Evolutionary conservation across 2,113 vertebrate genomes (phyloP), one percentile per base, ranked within the genome.

Genomic region (Pao palembangensis): DNA sequence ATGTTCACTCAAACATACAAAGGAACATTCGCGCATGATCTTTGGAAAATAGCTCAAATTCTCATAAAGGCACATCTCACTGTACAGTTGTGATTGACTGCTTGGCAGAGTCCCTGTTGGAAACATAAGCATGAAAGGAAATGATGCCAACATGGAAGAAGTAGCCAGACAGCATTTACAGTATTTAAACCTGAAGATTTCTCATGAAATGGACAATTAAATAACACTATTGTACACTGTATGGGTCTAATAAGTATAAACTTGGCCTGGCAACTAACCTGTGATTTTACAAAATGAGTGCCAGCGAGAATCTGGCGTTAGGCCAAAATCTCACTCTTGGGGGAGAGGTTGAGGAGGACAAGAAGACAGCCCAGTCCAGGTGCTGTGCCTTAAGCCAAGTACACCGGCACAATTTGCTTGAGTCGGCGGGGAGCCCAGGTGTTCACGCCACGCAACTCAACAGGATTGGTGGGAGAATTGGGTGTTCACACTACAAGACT

Each of bases 41-140:
- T 67, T 79, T 76, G 75, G 55, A 80, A 78, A 80, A 76, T 71
- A 73, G 56, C 75, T 67, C 65, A 78, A 66, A 79, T 71, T 83
- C 77, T 76, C 80, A 82, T 73, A 86, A 80, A 80, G 54, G 65
- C 69, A 80, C 64, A 75, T 85, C 84, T 83, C 80, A 78, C 82
- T 79, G 81, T 84, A 82, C 72, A 78, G 78, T 83, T 86, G 88
- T 90, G 90, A 90, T 89, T 89, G 88, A 88, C 89, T 88, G 69
- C 83, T 88, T 87, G 76, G 76, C 83, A 80, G 79, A 68, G 58
- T 49, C 53, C 78, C 83, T 74, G 67, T 57, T 62, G 81, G 78
- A 78, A 76, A 66, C 15, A 76, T 19, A 66, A 78, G 77, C 81
- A 80, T 81, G 72, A 79, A 71, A 77, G 57, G 67, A 54, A 67